phyloP scores from a whole-genome alignment of 2,888 invertebrate genomes.

The Drosophila borealis region DNA sequence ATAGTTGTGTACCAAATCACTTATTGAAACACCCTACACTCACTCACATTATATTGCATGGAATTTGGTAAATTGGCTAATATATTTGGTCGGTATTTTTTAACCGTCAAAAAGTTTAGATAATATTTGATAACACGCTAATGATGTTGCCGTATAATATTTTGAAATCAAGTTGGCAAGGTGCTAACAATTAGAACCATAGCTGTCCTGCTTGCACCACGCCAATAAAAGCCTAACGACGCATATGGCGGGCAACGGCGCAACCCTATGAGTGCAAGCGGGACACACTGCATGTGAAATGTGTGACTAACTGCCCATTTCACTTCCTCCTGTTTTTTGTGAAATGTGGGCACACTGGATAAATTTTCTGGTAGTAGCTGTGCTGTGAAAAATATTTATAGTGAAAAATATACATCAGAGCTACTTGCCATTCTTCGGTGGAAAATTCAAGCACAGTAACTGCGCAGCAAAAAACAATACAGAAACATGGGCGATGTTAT shows the following conservation, averaged over 20 bases:
- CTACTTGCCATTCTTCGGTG: constrained; percentile 60
- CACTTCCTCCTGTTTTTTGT: constrained; percentile 60
- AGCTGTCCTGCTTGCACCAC: constrained; percentile 32
- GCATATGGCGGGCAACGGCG: constrained; percentile 51
- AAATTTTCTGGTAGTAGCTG: constrained; percentile 80
- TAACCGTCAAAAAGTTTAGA: background rate
- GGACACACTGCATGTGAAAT: constrained; percentile 22
- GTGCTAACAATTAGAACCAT: background rate
- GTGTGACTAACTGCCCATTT: constrained; percentile 61
- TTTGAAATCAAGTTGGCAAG: constrained; percentile 33
- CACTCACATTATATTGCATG: too few species aligned
- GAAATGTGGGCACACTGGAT: constrained; percentile 72
- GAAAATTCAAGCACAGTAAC: constrained; percentile 50
- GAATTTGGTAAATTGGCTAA: background rate
- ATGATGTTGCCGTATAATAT: background rate
- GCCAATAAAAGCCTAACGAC: constrained; percentile 20
- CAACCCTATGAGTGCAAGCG: constrained; percentile 17
- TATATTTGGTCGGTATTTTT: constrained; percentile 1
- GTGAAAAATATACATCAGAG: constrained; percentile 67
- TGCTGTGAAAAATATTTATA: constrained; percentile 79
- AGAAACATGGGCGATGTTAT: constrained; percentile 83
- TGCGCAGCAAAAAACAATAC: constrained; percentile 47
- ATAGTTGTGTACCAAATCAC: background rate
- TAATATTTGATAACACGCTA: background rate
- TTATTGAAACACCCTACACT: background rate